A percentile compares a stretch with the other conserved stretches of the same genome.
Evolutionary conservation across 1,140 invertebrate genomes (phyloP).

Genomic region (Aphelinus atriplicis): DNA sequence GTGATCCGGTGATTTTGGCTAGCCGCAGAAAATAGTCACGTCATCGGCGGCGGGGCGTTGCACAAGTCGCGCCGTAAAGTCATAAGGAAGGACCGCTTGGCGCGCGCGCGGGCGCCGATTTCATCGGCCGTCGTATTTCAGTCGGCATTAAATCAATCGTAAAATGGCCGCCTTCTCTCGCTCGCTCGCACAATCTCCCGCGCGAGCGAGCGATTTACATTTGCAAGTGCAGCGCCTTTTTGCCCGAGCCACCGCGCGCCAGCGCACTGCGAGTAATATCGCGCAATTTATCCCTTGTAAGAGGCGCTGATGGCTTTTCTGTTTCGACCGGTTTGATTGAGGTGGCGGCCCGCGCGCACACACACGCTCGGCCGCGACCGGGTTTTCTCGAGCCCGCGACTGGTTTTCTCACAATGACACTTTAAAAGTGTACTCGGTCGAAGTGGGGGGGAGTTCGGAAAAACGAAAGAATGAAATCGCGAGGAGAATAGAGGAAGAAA

Average conservation of each 20-base stretch:
- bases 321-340: too few relatives aligned
- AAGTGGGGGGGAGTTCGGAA: too few relatives aligned
- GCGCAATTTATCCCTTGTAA: neutral
- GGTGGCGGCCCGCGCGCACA: too few relatives aligned
- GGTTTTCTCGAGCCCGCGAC: too few relatives aligned
- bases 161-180: conserved; percentile 45
- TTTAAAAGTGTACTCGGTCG: too few relatives aligned
- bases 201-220: conserved; percentile 33
- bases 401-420: too few relatives aligned
- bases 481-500: too few relatives aligned
- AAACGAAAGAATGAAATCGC: too few relatives aligned
- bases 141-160: conserved; percentile 54
- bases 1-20: too few relatives aligned
- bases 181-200: conserved; percentile 25
- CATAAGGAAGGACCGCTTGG: conserved; percentile 49
- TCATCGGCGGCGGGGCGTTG: neutral
- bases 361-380: too few relatives aligned
- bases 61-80: conserved; percentile 45
- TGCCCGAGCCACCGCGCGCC: neutral
- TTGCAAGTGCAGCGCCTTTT: neutral
- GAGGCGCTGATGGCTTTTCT: neutral
- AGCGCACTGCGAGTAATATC: conserved; percentile 2
- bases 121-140: conserved; percentile 55
- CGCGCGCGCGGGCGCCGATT: conserved; percentile 47
- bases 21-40: neutral